Percentiles rank a stretch among this genome's conserved stretches.
Conservation (phyloP, 2,888 invertebrate species). For the Aleiodes alternator region DNA sequence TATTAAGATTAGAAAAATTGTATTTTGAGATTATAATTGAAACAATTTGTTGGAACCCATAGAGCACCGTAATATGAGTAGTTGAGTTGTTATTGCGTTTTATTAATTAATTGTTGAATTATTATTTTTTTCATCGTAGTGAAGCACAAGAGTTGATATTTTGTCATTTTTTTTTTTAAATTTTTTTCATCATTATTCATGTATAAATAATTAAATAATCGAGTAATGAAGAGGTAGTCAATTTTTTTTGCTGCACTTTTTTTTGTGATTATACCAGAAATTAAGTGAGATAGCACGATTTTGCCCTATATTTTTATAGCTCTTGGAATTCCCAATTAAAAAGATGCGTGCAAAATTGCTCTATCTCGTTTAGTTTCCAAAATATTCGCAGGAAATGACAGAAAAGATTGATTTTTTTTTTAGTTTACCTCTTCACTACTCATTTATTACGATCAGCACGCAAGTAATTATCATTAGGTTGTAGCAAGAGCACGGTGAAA, state of each 20-base stretch:
- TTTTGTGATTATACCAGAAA: no score
- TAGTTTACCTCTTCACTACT: no score
- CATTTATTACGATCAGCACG: constrained; percentile 20
- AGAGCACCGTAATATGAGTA: constrained; percentile 29
- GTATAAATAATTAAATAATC: constrained; percentile 2
- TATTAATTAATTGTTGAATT: constrained; percentile 10
- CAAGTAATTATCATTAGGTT: constrained; percentile 41
- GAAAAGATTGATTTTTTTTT: no score
- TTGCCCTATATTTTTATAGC: no score
- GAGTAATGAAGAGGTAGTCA: not conserved
- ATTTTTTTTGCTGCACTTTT: not conserved
- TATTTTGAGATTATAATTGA: not conserved
- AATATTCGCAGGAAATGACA: not conserved
- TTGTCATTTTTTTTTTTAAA: constrained; percentile 3
- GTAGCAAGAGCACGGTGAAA: constrained; percentile 60
- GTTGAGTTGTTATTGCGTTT: not conserved
- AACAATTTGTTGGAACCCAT: constrained; percentile 11
- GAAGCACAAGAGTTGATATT: constrained; percentile 22
- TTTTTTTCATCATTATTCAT: not conserved
- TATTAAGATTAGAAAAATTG: not conserved
- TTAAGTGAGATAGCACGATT: no score
- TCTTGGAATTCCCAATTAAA: no score
- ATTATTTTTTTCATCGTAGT: constrained; percentile 23
- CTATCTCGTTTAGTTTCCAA: constrained; percentile 1
- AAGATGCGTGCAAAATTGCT: no score